Evolutionary conservation across 2,888 invertebrate species (phyloP).

Genomic region (Fabriciana adippe): DNA sequence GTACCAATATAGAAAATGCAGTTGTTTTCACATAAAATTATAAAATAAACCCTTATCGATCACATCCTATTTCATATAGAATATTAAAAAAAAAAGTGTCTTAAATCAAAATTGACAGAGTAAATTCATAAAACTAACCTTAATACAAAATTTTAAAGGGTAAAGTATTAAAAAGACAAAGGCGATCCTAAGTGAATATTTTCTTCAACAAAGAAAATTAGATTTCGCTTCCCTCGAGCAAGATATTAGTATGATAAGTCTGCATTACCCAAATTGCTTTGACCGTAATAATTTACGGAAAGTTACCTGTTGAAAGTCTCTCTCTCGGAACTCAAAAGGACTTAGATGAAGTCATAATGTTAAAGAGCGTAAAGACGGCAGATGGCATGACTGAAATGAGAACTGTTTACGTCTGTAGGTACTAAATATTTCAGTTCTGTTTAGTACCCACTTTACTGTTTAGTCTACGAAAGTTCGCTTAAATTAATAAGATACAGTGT

Average conservation of each 20-base stretch:
- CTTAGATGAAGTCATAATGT: slow-evolving; percentile 46
- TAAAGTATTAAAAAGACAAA: slow-evolving; percentile 14
- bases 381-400: slow-evolving; percentile 34
- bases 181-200: slow-evolving; percentile 25
- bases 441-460: background rate
- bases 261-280: slow-evolving; percentile 62
- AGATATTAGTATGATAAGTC: slow-evolving; percentile 54
- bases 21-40: too few relatives aligned
- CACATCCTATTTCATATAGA: too few relatives aligned
- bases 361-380: slow-evolving; percentile 51
- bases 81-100: too few relatives aligned
- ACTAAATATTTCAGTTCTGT: slow-evolving; percentile 5
- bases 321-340: slow-evolving; percentile 63
- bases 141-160: slow-evolving; percentile 11
- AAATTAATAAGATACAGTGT: background rate
- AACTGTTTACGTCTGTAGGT: slow-evolving; percentile 35
- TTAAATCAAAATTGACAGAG: background rate
- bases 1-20: too few relatives aligned
- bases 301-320: slow-evolving; percentile 68
- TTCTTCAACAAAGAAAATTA: slow-evolving; percentile 47
- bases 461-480: background rate
- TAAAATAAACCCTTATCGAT: too few relatives aligned
- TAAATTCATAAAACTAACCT: background rate
- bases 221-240: slow-evolving; percentile 53
- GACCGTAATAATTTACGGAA: slow-evolving; percentile 69